phyloP scores from a whole-genome alignment of 37 sponge, comb jelly and placozoan genomes.

The Lycopodina hypogea region DNA sequence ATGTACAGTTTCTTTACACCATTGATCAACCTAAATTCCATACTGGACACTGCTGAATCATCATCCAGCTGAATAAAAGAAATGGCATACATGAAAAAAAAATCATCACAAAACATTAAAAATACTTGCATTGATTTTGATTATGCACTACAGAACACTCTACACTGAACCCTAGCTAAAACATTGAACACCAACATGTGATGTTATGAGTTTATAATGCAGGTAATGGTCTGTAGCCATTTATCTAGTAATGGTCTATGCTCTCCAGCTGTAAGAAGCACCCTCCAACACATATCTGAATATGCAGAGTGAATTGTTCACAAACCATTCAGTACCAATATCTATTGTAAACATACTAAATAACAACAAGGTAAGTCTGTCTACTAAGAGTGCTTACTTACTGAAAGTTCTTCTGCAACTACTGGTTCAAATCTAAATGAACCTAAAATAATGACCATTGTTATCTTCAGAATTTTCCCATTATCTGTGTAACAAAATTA shows the following conservation, averaged over 20 bases:
- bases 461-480: slow-evolving; percentile 15
- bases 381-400: too few species aligned
- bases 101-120: not conserved
- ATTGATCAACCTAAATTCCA: slow-evolving; percentile 3
- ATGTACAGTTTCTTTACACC: not conserved
- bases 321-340: not conserved
- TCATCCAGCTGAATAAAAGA: slow-evolving; percentile 5
- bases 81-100: not conserved
- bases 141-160: too few species aligned
- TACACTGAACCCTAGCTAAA: not conserved
- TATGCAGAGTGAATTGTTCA: not conserved
- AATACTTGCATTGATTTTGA: not conserved
- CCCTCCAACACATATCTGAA: not conserved
- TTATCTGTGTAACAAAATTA: not conserved
- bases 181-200: not conserved
- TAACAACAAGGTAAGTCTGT: too few species aligned
- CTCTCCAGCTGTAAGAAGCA: not conserved
- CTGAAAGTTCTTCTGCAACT: slow-evolving; percentile 21
- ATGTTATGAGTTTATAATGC: too few species aligned
- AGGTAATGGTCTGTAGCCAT: too few species aligned
- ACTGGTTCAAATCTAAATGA: slow-evolving; percentile 1
- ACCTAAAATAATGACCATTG: too few species aligned
- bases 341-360: too few species aligned
- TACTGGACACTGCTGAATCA: not conserved
- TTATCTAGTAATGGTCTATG: not conserved